These are phyloP conservation scores for Fabriciana adippe DNA, from an alignment of 2,888 invertebrate genomes.

Conservation along the genomic window DNA sequence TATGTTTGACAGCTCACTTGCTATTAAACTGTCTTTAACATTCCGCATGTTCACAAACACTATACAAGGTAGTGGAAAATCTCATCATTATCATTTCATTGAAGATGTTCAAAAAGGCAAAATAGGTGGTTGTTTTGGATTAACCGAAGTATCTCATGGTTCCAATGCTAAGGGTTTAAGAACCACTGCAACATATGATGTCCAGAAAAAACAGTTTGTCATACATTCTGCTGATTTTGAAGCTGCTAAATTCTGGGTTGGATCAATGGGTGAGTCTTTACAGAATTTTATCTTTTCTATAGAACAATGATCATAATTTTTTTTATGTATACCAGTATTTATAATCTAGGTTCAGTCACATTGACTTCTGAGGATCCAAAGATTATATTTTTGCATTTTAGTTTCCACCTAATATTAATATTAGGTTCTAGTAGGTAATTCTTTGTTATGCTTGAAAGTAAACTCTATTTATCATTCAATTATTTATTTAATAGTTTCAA, in stretches of 20 bases:
- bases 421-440: no score
- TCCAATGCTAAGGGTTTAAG: conserved; percentile 94
- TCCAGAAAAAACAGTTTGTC: conserved; percentile 88
- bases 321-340: background rate
- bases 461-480: no score
- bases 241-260: conserved; percentile 96
- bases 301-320: background rate
- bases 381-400: no score
- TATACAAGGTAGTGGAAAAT: conserved; percentile 84
- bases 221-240: conserved; percentile 94
- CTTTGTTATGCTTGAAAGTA: no score
- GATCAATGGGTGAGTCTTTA: conserved; percentile 83
- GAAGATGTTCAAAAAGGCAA: conserved; percentile 63
- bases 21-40: conserved; percentile 85
- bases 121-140: conserved; percentile 85
- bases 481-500: no score
- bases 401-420: no score
- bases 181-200: conserved; percentile 91
- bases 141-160: conserved; percentile 96
- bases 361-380: no score
- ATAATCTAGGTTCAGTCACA: background rate
- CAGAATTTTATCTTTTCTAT: background rate
- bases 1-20: conserved; percentile 83
- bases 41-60: conserved; percentile 86
- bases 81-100: conserved; percentile 82